Percentiles rank a stretch among this genome's conserved stretches.
Conservation (phyloP, 2,113 vertebrate species). For the Muntiacus muntjak region DNA sequence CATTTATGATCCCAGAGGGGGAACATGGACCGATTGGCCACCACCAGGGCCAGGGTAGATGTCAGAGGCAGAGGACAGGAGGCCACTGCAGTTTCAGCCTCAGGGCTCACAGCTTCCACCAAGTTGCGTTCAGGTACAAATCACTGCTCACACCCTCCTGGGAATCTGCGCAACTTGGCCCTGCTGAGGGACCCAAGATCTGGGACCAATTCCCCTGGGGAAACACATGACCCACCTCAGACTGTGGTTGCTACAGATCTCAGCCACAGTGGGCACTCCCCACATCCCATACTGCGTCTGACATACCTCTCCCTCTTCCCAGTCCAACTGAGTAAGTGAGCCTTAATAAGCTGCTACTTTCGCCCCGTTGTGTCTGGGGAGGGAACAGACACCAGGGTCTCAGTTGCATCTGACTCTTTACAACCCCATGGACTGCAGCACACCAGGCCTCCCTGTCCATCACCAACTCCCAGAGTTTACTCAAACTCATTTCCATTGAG, state of each 20-base stretch:
- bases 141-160: neutral
- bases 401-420: rapidly evolving
- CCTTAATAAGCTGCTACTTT: neutral
- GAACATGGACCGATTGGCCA: no score
- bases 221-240: neutral
- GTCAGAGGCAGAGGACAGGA: neutral
- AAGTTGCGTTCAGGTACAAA: neutral
- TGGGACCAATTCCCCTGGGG: neutral
- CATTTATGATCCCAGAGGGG: neutral
- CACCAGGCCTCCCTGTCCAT: neutral
- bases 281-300: neutral
- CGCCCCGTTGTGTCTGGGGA: neutral
- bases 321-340: neutral
- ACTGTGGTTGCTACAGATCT: neutral
- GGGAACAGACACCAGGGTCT: neutral
- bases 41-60: neutral
- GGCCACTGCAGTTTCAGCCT: neutral
- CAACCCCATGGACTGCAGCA: neutral
- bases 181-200: neutral
- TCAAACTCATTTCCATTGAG: neutral
- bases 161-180: neutral
- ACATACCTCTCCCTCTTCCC: neutral
- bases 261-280: neutral
- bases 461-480: neutral
- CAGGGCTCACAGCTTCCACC: neutral